These are phyloP conservation scores for Euplagia quadripunctaria DNA, from an alignment of 2,888 invertebrate genomes.

Conservation along the genomic window DNA sequence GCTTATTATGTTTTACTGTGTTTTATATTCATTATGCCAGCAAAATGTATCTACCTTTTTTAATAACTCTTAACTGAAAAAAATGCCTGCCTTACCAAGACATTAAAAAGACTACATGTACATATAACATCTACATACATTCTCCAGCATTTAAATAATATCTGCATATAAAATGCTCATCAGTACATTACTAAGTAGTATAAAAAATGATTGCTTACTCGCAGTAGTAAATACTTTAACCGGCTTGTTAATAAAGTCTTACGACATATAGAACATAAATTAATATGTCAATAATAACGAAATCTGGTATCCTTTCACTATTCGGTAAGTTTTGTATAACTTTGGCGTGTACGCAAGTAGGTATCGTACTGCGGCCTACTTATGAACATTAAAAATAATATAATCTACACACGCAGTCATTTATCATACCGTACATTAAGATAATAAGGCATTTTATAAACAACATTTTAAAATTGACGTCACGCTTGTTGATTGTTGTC, in stretches of 20 bases:
- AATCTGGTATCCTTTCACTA: conserved; percentile 57
- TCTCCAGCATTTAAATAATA: not conserved
- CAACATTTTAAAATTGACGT: not conserved
- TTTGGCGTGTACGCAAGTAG: not conserved
- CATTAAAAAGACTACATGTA: not conserved
- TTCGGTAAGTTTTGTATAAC: conserved; percentile 29
- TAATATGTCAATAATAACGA: conserved; percentile 41
- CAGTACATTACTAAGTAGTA: conserved; percentile 11
- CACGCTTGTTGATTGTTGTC: not conserved
- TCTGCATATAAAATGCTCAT: conserved; percentile 6
- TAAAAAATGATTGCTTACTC: conserved; percentile 5
- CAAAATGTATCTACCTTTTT: not conserved
- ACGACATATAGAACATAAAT: conserved; percentile 26
- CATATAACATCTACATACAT: not conserved
- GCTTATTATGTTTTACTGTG: not conserved
- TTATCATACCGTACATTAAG: not conserved
- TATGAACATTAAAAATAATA: not conserved
- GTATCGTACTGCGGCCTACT: not conserved
- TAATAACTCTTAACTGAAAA: not conserved
- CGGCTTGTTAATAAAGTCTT: conserved; percentile 31
- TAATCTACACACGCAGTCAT: not conserved
- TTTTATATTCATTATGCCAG: not conserved
- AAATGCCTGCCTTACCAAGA: not conserved
- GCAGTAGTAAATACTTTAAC: conserved; percentile 7
- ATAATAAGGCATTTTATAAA: not conserved